A percentile compares a stretch with the other conserved stretches of the same genome.
Evolutionary conservation across 2,888 invertebrate species (phyloP).

Genomic region (Piscicola geometra): DNA sequence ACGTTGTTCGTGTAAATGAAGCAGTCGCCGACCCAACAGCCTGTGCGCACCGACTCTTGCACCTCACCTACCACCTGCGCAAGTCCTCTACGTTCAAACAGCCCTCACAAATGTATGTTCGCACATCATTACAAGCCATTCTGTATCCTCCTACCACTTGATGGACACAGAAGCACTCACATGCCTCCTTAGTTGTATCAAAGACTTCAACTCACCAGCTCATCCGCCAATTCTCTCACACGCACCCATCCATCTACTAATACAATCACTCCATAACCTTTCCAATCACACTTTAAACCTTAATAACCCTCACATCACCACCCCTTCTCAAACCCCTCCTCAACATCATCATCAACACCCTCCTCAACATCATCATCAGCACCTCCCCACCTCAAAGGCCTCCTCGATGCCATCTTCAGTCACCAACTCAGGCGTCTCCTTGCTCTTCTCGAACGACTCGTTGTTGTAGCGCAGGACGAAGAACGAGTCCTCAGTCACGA

Average conservation of each 20-base stretch:
- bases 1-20: slow-evolving; percentile 98
- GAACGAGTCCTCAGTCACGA: slow-evolving; percentile 91
- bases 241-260: too few species aligned
- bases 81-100: too few species aligned
- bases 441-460: slow-evolving; percentile 72
- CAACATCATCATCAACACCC: too few species aligned
- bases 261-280: too few species aligned
- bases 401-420: slow-evolving; percentile 82
- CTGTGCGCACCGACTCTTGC: slow-evolving; percentile 85
- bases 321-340: background rate
- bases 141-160: too few species aligned
- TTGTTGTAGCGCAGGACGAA: slow-evolving; percentile 84
- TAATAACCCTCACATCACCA: background rate
- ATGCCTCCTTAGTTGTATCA: too few species aligned
- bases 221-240: too few species aligned
- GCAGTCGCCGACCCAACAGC: slow-evolving; percentile 96
- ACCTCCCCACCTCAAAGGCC: slow-evolving; percentile 75
- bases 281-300: too few species aligned
- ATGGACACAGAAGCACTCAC: too few species aligned
- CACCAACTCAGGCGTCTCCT: slow-evolving; percentile 67
- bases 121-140: background rate
- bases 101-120: background rate
- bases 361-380: too few species aligned
- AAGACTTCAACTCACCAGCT: too few species aligned
- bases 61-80: slow-evolving; percentile 75